Percentiles rank a stretch among this genome's conserved stretches.
Evolutionary conservation across 2,113 vertebrate species (phyloP).

Genomic region (Hystrix brachyura): DNA sequence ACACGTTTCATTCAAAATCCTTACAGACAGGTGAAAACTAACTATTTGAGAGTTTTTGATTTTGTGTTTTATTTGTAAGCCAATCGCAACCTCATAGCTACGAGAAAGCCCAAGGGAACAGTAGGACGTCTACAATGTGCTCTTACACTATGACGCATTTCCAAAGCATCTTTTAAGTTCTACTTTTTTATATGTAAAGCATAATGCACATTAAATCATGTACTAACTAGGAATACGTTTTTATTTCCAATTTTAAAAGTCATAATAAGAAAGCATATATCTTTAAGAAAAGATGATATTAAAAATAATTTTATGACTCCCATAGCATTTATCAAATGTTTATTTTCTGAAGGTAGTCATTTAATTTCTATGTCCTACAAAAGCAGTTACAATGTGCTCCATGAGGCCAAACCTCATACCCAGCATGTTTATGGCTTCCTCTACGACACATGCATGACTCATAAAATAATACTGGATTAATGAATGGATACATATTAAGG

Average conservation of each 20-base stretch:
- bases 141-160: neutral
- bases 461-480: neutral
- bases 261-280: neutral
- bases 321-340: neutral
- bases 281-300: neutral
- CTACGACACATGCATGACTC: neutral
- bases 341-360: neutral
- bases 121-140: neutral
- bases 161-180: neutral
- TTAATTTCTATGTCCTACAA: neutral
- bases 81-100: neutral
- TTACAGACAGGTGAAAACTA: neutral
- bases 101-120: neutral
- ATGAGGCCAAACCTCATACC: neutral
- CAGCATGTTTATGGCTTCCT: neutral
- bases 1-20: neutral
- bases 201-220: neutral
- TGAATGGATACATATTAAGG: neutral
- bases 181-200: neutral
- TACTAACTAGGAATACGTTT: neutral
- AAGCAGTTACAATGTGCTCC: neutral
- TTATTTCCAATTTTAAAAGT: neutral
- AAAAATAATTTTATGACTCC: neutral
- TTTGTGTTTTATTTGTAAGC: neutral
- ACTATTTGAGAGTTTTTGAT: slow-evolving; percentile 2